These are phyloP conservation scores for Craniophora ligustri DNA, from an alignment of 2,888 invertebrate species.

Conservation along the genomic window DNA sequence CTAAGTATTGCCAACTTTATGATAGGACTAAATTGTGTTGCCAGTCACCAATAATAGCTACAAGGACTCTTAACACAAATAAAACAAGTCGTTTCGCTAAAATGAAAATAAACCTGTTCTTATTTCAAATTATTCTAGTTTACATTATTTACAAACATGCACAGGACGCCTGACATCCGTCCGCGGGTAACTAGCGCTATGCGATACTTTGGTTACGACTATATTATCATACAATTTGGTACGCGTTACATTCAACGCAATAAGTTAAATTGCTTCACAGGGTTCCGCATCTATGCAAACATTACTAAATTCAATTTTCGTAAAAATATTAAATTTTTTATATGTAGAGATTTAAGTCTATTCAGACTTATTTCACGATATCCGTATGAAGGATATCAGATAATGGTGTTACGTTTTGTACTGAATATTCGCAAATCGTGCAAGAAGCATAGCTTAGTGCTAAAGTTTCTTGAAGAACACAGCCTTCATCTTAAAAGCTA, in stretches of 20 bases:
- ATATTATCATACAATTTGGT: conserved; percentile 70
- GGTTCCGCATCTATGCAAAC: conserved; percentile 41
- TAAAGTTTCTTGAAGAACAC: conserved; percentile 50
- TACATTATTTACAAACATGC: conserved; percentile 65
- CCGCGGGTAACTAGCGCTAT: conserved; percentile 67
- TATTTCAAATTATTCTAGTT: conserved; percentile 56
- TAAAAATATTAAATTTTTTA: conserved; percentile 25
- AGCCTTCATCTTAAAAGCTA: conserved; percentile 52
- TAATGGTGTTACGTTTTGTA: conserved; percentile 39
- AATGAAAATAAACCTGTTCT: conserved; percentile 58
- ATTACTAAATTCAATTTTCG: conserved; percentile 25
- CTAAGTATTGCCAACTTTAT: conserved; percentile 17
- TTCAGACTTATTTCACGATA: conserved; percentile 26
- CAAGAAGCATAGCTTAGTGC: conserved; percentile 53
- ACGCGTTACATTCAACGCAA: conserved; percentile 54
- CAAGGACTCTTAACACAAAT: conserved; percentile 48
- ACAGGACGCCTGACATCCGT: conserved; percentile 46
- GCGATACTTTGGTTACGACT: conserved; percentile 61
- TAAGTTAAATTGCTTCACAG: conserved; percentile 51
- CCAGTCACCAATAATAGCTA: conserved; percentile 29
- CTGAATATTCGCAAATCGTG: conserved; percentile 47
- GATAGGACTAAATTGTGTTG: conserved; percentile 13
- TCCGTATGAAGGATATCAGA: conserved; percentile 8
- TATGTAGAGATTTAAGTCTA: conserved; percentile 32
- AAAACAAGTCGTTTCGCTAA: conserved; percentile 51